Evolutionary conservation across 2,888 invertebrate species (phyloP).

Genomic region (Aspidiotus rigidus): DNA sequence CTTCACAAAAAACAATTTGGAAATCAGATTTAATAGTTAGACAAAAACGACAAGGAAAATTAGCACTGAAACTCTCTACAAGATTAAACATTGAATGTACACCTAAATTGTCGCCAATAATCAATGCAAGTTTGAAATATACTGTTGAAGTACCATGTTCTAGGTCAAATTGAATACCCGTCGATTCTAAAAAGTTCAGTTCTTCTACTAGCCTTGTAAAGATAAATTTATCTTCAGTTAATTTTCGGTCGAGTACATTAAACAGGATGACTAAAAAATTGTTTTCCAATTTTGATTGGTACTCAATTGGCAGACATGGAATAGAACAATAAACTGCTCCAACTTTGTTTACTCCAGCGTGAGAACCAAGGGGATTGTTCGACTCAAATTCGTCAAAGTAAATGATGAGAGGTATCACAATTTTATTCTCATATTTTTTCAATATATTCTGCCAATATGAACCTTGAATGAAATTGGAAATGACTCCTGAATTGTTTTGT

Average conservation of each 20-base stretch:
- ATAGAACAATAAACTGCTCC: conserved; percentile 33
- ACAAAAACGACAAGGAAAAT: conserved; percentile 36
- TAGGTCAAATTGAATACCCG: conserved; percentile 33
- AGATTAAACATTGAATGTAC: conserved; percentile 36
- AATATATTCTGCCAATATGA: conserved; percentile 30
- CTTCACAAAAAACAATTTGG: conserved; percentile 17
- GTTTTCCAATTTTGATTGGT: conserved; percentile 30
- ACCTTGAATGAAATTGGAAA: conserved; percentile 34
- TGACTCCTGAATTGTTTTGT: conserved; percentile 20
- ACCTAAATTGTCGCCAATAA: conserved; percentile 36
- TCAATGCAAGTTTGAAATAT: conserved; percentile 35
- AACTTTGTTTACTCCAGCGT: conserved; percentile 34
- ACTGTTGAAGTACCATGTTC: conserved; percentile 19
- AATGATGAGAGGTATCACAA: conserved; percentile 34
- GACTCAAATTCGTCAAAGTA: conserved; percentile 36
- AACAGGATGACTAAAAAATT: conserved; percentile 34
- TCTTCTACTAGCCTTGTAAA: conserved; percentile 36
- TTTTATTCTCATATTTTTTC: conserved; percentile 22
- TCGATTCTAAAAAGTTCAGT: conserved; percentile 32
- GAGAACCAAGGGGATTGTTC: conserved; percentile 35
- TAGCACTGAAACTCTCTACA: conserved; percentile 35
- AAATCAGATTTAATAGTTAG: conserved; percentile 13
- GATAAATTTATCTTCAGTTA: background rate
- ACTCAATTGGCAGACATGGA: conserved; percentile 34
- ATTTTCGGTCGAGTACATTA: conserved; percentile 31